Base-by-base conservation (phyloP, 2,113 vertebrate genomes). In the Leptobrachium ailaonicum region DNA sequence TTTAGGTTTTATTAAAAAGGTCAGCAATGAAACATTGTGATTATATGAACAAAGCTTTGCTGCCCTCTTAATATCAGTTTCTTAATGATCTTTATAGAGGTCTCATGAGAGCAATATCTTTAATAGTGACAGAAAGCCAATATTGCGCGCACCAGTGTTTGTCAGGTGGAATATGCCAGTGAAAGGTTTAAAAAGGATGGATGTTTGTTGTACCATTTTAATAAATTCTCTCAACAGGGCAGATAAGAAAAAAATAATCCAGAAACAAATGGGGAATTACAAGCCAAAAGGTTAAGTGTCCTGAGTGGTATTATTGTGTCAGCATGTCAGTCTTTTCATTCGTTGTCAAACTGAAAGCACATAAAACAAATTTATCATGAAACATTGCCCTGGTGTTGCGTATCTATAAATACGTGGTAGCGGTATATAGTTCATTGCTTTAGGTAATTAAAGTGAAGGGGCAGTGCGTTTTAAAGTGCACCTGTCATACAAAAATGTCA, bases 1-100 rank as follows among this genome's bases (percentile, higher is more conserved):
- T 69, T 66, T 20, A 56, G 50, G 42, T 70, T 77, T 77, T 77
- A 77, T 77, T 70, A 69, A 77, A 77, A 77, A 77, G 75, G 75
- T 77, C 75, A 77, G 53, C 44, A 69, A 77, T 69, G 75, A 77
- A 69, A 77, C 75, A 60, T 62, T 77, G 75, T 77, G 50, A 77
- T 77, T 70, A 77, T 77, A 77, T 77, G 75, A 77, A 77, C 75
- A 69, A 77, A 77, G 75, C 75, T 44, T 69, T 42, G 60, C 45
- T 77, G 75, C 53, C 75, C 75, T 58, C 75, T 70, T 77, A 77
- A 77, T 77, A 77, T 66, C 42, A 67, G 66, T 77, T 76, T 20
- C 58, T 77, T 77, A 77, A 77, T 77, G 75, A 77, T 69, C 75
- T 77, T 77, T 53, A 69, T 14, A 70, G 40, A 7, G 7, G 32